These are phyloP conservation scores for Xestoiulus laeticollis DNA, from an alignment of 2,888 invertebrate genomes.

Conservation along the genomic window DNA sequence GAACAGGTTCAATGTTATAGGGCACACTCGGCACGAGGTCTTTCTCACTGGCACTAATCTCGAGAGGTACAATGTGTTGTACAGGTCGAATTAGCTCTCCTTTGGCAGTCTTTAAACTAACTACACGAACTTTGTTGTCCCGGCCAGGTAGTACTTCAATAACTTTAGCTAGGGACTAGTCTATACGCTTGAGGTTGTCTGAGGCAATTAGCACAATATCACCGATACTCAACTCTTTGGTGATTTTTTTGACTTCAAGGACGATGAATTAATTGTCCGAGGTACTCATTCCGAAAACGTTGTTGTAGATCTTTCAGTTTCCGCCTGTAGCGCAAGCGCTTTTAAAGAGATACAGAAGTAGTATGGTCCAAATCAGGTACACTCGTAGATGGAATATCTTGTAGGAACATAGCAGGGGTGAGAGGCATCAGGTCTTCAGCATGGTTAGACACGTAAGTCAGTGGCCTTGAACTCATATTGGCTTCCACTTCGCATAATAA, in stretches of 20 bases:
- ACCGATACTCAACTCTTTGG: neutral
- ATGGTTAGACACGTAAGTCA: slow-evolving; percentile 60
- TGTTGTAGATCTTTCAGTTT: neutral
- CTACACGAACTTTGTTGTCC: too few species aligned
- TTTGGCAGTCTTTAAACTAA: too few species aligned
- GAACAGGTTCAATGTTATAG: too few species aligned
- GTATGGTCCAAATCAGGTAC: neutral
- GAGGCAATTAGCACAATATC: too few species aligned
- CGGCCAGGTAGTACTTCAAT: too few species aligned
- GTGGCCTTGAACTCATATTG: slow-evolving; percentile 62
- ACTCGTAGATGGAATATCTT: neutral
- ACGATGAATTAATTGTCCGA: neutral
- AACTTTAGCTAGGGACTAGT: too few species aligned
- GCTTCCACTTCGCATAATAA: slow-evolving; percentile 60
- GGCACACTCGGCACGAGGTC: too few species aligned
- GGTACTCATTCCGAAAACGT: neutral
- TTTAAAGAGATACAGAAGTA: too few species aligned
- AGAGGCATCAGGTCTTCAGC: slow-evolving; percentile 57
- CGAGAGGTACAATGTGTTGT: too few species aligned
- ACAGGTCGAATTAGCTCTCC: too few species aligned
- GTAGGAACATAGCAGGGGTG: slow-evolving; percentile 48
- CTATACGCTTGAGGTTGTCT: too few species aligned
- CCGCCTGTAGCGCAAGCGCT: neutral
- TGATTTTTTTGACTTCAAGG: neutral
- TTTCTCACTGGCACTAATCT: too few species aligned